These are phyloP conservation scores for Halesus radiatus DNA, from an alignment of 1,140 invertebrate genomes.

Conservation along the genomic window DNA sequence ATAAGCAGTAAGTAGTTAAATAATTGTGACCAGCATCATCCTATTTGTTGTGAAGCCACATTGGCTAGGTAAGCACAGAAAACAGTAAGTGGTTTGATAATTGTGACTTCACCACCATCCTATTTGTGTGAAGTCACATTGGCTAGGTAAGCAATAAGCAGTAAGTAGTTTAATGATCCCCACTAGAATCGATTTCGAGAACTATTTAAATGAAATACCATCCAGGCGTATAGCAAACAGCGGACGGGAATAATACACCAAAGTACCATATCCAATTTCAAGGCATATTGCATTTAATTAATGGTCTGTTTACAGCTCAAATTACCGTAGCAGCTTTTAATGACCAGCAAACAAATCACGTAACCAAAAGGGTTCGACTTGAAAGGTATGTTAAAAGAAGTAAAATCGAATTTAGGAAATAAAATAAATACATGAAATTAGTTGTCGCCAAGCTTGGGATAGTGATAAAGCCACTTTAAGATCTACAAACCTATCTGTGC, in stretches of 20 bases:
- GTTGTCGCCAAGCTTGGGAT: too few species aligned
- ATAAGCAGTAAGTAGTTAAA: too few species aligned
- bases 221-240: constrained; percentile 39
- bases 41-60: too few species aligned
- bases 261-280: constrained; percentile 57
- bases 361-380: constrained; percentile 25
- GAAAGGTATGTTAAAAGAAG: constrained; percentile 9
- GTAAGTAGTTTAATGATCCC: not conserved
- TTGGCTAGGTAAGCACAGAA: too few species aligned
- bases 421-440: not conserved
- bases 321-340: constrained; percentile 56
- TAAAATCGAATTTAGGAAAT: constrained; percentile 12
- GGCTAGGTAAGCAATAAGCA: too few species aligned
- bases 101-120: too few species aligned
- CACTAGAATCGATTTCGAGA: constrained; percentile 19
- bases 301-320: constrained; percentile 55
- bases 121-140: not conserved
- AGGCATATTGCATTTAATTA: constrained; percentile 58
- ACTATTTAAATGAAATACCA: constrained; percentile 52
- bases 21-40: not conserved
- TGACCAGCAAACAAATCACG: constrained; percentile 50
- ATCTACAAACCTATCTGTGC: too few species aligned
- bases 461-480: too few species aligned
- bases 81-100: too few species aligned
- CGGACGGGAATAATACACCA: constrained; percentile 47